Base-by-base conservation (phyloP, 2,113 vertebrate species). In the Ictalurus punctatus region DNA sequence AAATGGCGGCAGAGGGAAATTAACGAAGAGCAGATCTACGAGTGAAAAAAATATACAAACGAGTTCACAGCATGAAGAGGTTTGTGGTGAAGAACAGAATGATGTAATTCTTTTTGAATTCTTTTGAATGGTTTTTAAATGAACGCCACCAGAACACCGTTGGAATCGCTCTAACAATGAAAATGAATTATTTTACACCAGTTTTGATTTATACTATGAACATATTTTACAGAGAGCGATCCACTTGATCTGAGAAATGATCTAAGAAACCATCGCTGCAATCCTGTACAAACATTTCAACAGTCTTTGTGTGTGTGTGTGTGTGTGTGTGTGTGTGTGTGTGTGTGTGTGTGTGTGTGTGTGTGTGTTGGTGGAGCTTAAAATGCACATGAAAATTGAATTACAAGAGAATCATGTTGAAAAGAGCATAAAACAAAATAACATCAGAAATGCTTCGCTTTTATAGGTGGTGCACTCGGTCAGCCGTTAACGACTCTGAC, bases 1-100 rank as follows among this genome's bases (percentile, higher is more conserved):
- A 78, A 88, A 67, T 86, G 34, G 67, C 58, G 30, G 58, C 48
- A 48, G 59, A 86, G 73, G 40, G 21, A 85, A 87, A 80, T 48
- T 76, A 89, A 83, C 86, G 56, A 86, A 90, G 87, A 71, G 58
- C 83, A 91, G 83, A 78, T 89, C 84, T 58, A 76, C 65, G 25
- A 85, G 84, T 61, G 48, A 54, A 87, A 87, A n/a, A 83, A 19
- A 21, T 17, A 14, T 44, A 30, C 27, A 80, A 89, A 73, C 2
- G 27, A 44, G 85, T 76, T 79, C 6, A 37, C 40, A 87, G 59
- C 44, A 3, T n/a, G 59, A 79, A 73, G 23, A 34, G 27, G 63
- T 67, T 81, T 54, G n/a, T 59, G 54, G 85, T 17, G n/a, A 74
- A 86, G 30, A 17, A 67, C 59, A 65, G 44, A 81, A 87, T 25